These are phyloP conservation scores for Drosophila pseudotalamancana DNA, from an alignment of 2,888 invertebrate genomes.

Conservation along the genomic window DNA sequence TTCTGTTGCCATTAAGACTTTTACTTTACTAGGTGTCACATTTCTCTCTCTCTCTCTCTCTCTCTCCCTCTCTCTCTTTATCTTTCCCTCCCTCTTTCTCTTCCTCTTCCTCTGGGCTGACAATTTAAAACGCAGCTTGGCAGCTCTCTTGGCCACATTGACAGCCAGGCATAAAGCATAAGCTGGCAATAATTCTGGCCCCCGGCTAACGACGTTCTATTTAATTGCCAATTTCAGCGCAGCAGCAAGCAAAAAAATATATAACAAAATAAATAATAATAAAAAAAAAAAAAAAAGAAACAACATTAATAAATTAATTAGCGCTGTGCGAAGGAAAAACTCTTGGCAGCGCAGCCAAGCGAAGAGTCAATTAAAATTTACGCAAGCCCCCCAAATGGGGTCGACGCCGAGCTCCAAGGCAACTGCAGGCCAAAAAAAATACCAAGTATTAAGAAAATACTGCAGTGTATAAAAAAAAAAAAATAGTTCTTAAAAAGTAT, in stretches of 20 bases:
- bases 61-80: slow-evolving; percentile 17
- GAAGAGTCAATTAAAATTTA: slow-evolving; percentile 69
- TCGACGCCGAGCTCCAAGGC: neutral
- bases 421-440: neutral
- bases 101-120: slow-evolving; percentile 36
- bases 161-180: slow-evolving; percentile 43
- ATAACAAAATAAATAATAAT: slow-evolving; percentile 17
- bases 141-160: slow-evolving; percentile 24
- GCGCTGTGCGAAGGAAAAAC: slow-evolving; percentile 7
- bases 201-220: slow-evolving; percentile 47
- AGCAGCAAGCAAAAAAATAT: neutral
- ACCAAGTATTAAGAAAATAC: neutral
- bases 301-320: slow-evolving; percentile 76
- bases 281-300: slow-evolving; percentile 39
- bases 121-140: slow-evolving; percentile 56
- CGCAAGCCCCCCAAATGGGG: slow-evolving; percentile 32
- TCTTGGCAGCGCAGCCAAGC: slow-evolving; percentile 40
- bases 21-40: slow-evolving; percentile 76
- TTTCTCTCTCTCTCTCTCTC: slow-evolving; percentile 39
- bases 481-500: neutral
- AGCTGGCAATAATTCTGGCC: slow-evolving; percentile 41
- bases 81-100: neutral
- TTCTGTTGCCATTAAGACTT: slow-evolving; percentile 55
- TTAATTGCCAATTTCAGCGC: slow-evolving; percentile 72
- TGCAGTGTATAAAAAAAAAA: neutral